These are phyloP conservation scores for Brassicogethes aeneus DNA, from an alignment of 2,888 invertebrate species.

Conservation along the genomic window DNA sequence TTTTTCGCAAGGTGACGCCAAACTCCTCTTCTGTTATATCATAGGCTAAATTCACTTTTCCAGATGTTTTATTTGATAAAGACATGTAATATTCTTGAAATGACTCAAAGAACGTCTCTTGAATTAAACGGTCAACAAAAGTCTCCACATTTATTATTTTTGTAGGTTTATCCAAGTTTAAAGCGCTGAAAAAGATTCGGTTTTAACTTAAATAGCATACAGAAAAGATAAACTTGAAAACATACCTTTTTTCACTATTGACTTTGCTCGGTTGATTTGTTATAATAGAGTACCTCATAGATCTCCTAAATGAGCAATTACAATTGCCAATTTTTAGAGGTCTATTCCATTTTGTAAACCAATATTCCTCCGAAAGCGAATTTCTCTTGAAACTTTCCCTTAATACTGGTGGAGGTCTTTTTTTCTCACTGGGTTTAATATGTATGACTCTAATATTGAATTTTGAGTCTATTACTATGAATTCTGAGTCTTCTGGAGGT, in stretches of 20 bases:
- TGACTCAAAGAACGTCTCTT: slow-evolving; percentile 36
- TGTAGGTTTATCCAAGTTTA: slow-evolving; percentile 25
- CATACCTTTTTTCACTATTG: slow-evolving; percentile 15
- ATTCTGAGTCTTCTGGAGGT: slow-evolving; percentile 34
- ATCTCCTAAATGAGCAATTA: slow-evolving; percentile 39
- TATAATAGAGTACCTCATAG: slow-evolving; percentile 31
- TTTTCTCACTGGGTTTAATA: slow-evolving; percentile 27
- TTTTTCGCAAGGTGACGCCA: slow-evolving; percentile 17
- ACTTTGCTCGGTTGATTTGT: slow-evolving; percentile 21
- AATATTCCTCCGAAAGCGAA: slow-evolving; percentile 41
- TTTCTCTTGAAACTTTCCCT: slow-evolving; percentile 22
- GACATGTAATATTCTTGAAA: slow-evolving; percentile 33
- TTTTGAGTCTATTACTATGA: slow-evolving; percentile 31
- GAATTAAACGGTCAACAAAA: slow-evolving; percentile 35
- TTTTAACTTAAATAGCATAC: neutral
- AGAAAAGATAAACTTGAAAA: neutral
- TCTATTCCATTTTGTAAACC: slow-evolving; percentile 42
- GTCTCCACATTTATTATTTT: slow-evolving; percentile 32
- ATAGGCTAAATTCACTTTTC: slow-evolving; percentile 31
- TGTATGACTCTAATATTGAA: slow-evolving; percentile 34
- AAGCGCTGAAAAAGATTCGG: slow-evolving; percentile 16
- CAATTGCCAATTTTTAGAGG: slow-evolving; percentile 36
- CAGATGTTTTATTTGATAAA: slow-evolving; percentile 7
- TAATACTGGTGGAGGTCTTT: slow-evolving; percentile 17
- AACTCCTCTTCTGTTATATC: slow-evolving; percentile 25